Conservation (phyloP, 2,113 vertebrate species). For the Gymnorhina tibicen region DNA sequence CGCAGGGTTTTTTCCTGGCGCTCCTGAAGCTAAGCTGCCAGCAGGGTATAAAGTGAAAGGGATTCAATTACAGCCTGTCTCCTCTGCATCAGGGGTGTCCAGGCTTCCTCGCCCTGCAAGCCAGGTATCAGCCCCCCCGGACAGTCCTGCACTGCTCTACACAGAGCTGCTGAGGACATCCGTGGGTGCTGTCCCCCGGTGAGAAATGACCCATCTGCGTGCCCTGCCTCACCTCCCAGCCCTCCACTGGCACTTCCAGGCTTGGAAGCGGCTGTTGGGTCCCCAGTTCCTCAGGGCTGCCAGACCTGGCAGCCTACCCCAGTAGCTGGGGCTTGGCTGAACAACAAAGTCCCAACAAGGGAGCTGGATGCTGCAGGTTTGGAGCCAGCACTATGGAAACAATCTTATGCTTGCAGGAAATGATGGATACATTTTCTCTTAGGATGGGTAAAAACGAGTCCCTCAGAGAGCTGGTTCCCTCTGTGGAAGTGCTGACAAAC, state of each 20-base stretch:
- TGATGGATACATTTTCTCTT: neutral
- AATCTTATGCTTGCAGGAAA: neutral
- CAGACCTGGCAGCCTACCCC: neutral
- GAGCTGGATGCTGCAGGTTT: neutral
- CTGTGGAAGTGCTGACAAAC: neutral
- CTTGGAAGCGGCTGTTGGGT: neutral
- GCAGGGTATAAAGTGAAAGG: neutral
- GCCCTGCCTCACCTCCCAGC: neutral
- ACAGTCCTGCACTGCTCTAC: neutral
- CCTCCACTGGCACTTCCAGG: neutral
- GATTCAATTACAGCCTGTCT: neutral
- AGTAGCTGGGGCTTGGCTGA: neutral
- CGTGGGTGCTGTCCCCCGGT: fast-evolving
- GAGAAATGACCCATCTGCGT: fast-evolving
- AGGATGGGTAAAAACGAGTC: neutral
- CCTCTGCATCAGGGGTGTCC: neutral
- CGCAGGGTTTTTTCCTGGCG: neutral
- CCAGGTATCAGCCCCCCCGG: fast-evolving
- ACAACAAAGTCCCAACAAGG: neutral
- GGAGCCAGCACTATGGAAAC: neutral
- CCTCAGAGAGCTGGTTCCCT: neutral
- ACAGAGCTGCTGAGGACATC: neutral
- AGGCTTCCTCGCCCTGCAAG: neutral
- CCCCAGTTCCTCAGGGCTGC: neutral
- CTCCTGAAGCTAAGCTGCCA: neutral